Base-by-base conservation (phyloP, 2,797 vertebrate species). In the Esox lucius region DNA sequence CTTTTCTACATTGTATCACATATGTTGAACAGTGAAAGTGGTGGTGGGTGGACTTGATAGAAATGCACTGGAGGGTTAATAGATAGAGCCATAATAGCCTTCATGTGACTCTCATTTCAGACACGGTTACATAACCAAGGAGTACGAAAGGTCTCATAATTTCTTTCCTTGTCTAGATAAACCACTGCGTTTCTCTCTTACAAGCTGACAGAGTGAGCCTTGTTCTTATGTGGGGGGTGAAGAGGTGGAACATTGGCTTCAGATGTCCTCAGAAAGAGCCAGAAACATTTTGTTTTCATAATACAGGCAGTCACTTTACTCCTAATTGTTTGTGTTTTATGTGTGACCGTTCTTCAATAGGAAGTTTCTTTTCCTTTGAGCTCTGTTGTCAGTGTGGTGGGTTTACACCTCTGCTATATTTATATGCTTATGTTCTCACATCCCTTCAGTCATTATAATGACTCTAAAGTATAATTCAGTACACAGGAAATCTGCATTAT, bases 21-120 rank as follows among this genome's bases (percentile, higher is more conserved):
- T 24, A 61, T 61, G 26, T 61, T 61, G 3, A 24, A 24, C 11
- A 24, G n/a, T 11, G 6, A 12, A 22, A 22, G 56, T 22, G 51
- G 5, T 8, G 0, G 51, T 53, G 17, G 51, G 6, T 53, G 56
- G n/a, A 59, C 8, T 3, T 22, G 8, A 59, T 59, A 46, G 46
- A 13, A 12, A 13, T 13, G 12, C 42, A 46, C 42, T 13, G 42
- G 9, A 11, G 8, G 12, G 42, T 42, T 46, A 13, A 17, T 80
- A 78, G 75, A 17, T 80, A 78, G 75, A 71, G 80, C 73, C 77
- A 80, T 81, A 89, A 88, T 84, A 87, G 81, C 74, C 77, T 62
- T 72, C 86, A 81, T 83, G 87, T 84, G 85, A 88, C 79, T 74
- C 84, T 90, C 74, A 87, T 91, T 91, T 86, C 72, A 87, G 83